phyloP scores from a whole-genome alignment of 2,113 vertebrate species.

The Tyto alba region DNA sequence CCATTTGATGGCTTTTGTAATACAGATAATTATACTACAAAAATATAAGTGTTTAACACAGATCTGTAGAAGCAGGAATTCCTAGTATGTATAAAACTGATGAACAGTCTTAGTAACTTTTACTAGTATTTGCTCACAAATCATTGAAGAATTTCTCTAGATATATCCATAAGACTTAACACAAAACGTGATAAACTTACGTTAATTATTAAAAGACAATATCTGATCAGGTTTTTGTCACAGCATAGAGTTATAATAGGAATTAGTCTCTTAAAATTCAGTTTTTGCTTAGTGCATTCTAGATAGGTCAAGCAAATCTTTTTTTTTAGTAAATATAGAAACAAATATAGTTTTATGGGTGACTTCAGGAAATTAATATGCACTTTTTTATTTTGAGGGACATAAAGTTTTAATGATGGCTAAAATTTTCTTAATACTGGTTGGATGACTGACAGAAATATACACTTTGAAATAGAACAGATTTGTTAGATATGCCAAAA shows the following conservation, averaged over 20 bases:
- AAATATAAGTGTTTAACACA: not conserved
- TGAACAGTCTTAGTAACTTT: not conserved
- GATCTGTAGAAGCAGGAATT: not conserved
- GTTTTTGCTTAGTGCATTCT: not conserved
- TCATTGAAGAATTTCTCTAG: not conserved
- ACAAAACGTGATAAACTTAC: not conserved
- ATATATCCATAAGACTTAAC: not conserved
- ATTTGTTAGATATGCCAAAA: not conserved
- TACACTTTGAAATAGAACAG: not conserved
- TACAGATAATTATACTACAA: not conserved
- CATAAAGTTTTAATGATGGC: not conserved
- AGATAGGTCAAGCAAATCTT: not conserved
- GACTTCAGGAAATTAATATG: not conserved
- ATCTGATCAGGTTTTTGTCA: not conserved
- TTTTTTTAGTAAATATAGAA: not conserved
- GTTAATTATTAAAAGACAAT: not conserved
- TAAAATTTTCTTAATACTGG: not conserved
- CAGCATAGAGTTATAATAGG: not conserved
- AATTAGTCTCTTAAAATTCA: not conserved
- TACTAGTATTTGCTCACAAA: not conserved
- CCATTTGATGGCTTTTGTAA: not conserved
- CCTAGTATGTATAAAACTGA: not conserved
- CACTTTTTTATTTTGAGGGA: not conserved
- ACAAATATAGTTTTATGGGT: not conserved
- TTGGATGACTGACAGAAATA: not conserved